These are phyloP conservation scores for Coluber constrictor DNA, from an alignment of 2,797 vertebrate genomes.

Conservation along the genomic window DNA sequence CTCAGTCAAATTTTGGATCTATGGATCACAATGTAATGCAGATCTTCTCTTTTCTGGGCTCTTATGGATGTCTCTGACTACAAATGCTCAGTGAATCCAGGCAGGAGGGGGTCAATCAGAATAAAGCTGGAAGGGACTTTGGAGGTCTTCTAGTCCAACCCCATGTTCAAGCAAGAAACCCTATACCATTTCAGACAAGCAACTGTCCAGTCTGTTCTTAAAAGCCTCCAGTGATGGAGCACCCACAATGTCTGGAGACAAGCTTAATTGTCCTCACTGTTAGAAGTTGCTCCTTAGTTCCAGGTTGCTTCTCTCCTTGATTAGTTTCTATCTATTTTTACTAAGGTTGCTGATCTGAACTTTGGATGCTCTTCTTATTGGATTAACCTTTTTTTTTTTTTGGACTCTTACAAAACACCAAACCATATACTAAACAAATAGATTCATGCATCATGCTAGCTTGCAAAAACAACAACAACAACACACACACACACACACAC, in stretches of 20 bases:
- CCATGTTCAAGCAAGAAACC: no score
- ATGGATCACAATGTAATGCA: neutral
- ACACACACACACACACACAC: neutral
- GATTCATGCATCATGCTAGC: neutral
- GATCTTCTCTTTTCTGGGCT: neutral
- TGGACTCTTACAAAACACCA: neutral
- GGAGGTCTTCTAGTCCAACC: no score
- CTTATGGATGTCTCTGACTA: neutral
- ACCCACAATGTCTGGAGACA: no score
- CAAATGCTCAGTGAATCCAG: neutral
- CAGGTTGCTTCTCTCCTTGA: no score
- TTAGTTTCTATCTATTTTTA: no score
- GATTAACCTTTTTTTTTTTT: neutral
- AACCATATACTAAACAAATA: neutral
- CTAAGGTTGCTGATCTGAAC: slow-evolving; percentile 28
- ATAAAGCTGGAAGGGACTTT: neutral
- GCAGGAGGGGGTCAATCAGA: neutral
- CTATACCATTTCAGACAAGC: no score
- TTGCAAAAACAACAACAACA: no score
- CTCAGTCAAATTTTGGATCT: neutral
- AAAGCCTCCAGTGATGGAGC: no score
- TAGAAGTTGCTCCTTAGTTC: no score
- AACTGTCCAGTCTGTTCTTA: no score
- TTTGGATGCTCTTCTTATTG: slow-evolving; percentile 30
- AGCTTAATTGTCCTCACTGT: no score